Conservation (phyloP, 2,888 invertebrate genomes). For the Augochlorella aurata region DNA sequence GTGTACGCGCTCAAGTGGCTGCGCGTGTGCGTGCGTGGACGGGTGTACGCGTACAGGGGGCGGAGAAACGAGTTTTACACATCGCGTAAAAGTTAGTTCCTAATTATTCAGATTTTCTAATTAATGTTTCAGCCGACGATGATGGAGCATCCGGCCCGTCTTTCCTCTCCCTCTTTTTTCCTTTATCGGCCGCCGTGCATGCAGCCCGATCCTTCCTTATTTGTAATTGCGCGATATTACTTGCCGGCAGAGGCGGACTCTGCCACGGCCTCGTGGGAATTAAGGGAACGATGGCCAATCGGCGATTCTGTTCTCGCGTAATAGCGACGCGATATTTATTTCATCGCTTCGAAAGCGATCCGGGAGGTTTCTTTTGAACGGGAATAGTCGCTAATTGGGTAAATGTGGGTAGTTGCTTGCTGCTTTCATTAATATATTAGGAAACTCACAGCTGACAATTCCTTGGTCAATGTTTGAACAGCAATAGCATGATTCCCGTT, state of each 20-base stretch:
- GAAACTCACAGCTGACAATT: too few species aligned
- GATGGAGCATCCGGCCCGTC: conserved; percentile 73
- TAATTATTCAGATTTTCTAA: conserved; percentile 81
- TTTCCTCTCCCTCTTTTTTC: conserved; percentile 67
- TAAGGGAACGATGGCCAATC: neutral
- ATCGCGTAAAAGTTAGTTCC: conserved; percentile 79
- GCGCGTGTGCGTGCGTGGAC: neutral
- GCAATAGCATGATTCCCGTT: too few species aligned
- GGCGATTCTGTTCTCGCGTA: neutral
- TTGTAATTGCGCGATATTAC: conserved; percentile 45
- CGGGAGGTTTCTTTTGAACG: neutral
- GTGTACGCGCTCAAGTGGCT: neutral
- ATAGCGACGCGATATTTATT: neutral
- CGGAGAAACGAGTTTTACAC: conserved; percentile 66
- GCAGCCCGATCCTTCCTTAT: conserved; percentile 37
- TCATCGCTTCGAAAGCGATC: neutral
- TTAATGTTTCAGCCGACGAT: conserved; percentile 79
- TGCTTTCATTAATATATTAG: too few species aligned
- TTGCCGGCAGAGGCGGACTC: conserved; percentile 7
- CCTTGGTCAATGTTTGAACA: too few species aligned
- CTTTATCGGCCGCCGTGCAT: conserved; percentile 55
- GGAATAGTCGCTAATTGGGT: too few species aligned
- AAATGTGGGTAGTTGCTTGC: too few species aligned
- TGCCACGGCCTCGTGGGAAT: conserved; percentile 25
- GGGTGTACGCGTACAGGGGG: conserved; percentile 12